Conservation (phyloP, 2,888 invertebrate species). For the Torymus texanus region DNA sequence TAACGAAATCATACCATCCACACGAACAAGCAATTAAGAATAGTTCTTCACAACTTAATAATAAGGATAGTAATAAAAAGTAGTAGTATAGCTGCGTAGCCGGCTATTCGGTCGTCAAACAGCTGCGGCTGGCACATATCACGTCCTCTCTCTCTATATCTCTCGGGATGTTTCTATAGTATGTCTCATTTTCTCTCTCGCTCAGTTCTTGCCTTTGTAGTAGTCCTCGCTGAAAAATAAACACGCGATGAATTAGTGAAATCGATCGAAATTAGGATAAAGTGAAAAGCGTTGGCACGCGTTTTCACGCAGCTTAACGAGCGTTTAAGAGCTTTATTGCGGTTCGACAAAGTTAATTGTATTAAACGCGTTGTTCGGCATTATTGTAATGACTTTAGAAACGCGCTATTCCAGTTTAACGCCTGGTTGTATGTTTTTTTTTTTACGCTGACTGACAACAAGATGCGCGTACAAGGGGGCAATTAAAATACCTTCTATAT, state of each 20-base stretch:
- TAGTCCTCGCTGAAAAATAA: slow-evolving; percentile 81
- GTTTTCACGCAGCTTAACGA: slow-evolving; percentile 5
- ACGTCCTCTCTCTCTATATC: slow-evolving; percentile 20
- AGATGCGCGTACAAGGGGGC: too few species aligned
- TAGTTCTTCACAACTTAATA: slow-evolving; percentile 12
- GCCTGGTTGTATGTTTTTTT: too few species aligned
- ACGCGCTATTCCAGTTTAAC: too few species aligned
- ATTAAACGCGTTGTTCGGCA: too few species aligned
- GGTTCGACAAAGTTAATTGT: too few species aligned
- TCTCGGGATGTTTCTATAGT: slow-evolving; percentile 4
- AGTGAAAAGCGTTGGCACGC: slow-evolving; percentile 8
- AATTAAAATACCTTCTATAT: too few species aligned
- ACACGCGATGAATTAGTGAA: slow-evolving; percentile 6
- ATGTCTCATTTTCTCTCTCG: neutral
- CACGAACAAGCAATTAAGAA: too few species aligned
- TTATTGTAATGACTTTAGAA: too few species aligned
- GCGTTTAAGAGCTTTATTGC: slow-evolving; percentile 20
- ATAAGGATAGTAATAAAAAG: slow-evolving; percentile 10
- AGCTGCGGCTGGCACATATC: slow-evolving; percentile 37
- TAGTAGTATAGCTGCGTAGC: slow-evolving; percentile 24
- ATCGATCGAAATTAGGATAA: slow-evolving; percentile 39
- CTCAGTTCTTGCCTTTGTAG: slow-evolving; percentile 78
- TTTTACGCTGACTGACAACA: too few species aligned
- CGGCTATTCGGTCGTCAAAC: slow-evolving; percentile 15
- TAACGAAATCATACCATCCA: too few species aligned